Evolutionary conservation across 2,797 vertebrate species (phyloP).

Genomic region (Epinephelus malabaricus): DNA sequence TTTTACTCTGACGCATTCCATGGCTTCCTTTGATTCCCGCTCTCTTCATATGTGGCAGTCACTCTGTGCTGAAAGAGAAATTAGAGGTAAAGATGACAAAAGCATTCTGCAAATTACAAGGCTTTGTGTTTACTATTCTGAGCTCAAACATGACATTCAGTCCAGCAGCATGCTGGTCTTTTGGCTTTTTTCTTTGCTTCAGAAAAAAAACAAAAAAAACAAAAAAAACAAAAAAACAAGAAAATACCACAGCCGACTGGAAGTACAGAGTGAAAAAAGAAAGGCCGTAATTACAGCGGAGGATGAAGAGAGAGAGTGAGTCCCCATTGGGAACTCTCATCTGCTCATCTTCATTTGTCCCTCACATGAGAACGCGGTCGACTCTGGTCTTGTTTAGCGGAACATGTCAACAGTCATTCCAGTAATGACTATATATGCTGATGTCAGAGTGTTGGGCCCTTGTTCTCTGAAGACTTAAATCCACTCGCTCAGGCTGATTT

Average conservation of each 20-base stretch:
- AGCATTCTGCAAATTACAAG: constrained; percentile 84
- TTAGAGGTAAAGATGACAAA: constrained; percentile 84
- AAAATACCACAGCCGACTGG: constrained; percentile 74
- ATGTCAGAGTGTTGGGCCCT: constrained; percentile 44
- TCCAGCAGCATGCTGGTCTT: constrained; percentile 63
- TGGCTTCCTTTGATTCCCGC: constrained; percentile 60
- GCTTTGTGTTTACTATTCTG: constrained; percentile 84
- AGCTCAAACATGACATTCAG: constrained; percentile 74
- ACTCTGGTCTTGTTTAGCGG: constrained; percentile 70
- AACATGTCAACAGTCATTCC: constrained; percentile 72
- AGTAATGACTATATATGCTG: constrained; percentile 67
- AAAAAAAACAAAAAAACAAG: constrained; percentile 37
- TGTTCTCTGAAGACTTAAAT: constrained; percentile 37
- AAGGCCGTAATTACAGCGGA: constrained; percentile 80
- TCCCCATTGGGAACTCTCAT: constrained; percentile 72
- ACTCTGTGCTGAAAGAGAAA: constrained; percentile 70
- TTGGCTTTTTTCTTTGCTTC: constrained; percentile 55
- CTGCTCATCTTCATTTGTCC: constrained; percentile 82
- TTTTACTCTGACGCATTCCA: constrained; percentile 68
- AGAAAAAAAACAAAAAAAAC: constrained; percentile 15
- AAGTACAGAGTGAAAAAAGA: constrained; percentile 77
- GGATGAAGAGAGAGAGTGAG: constrained; percentile 65
- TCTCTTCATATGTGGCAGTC: constrained; percentile 67
- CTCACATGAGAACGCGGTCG: constrained; percentile 64
- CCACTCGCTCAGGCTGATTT: constrained; percentile 34